Conservation (phyloP, 2,888 invertebrate species). For the Agrochola circellaris region DNA sequence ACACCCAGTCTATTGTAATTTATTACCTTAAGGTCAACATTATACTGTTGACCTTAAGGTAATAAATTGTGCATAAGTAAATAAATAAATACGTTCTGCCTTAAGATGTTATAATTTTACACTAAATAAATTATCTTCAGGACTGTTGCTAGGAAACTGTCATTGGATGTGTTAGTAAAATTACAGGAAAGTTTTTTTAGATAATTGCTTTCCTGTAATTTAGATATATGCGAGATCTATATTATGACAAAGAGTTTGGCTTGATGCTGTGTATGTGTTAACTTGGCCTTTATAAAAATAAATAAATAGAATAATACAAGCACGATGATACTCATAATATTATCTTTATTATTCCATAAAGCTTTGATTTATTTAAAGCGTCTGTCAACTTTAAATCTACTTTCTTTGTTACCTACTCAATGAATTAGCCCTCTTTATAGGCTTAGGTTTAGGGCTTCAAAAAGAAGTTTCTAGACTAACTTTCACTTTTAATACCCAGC, state of each 20-base stretch:
- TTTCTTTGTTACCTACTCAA: conserved; percentile 40
- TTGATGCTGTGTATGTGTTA: too few species aligned
- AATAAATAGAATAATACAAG: not conserved
- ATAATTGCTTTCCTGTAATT: too few species aligned
- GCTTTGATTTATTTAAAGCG: conserved; percentile 27
- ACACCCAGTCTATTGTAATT: too few species aligned
- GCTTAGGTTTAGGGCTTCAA: conserved; percentile 30
- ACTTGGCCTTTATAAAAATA: too few species aligned
- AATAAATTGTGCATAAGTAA: too few species aligned
- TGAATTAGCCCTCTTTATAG: conserved; percentile 39
- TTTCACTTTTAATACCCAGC: conserved; percentile 44
- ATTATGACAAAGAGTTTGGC: too few species aligned
- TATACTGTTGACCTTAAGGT: too few species aligned
- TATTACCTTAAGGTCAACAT: too few species aligned
- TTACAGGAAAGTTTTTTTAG: too few species aligned
- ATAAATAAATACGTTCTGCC: too few species aligned
- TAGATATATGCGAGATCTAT: too few species aligned
- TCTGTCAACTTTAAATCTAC: conserved; percentile 37
- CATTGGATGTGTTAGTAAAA: not conserved
- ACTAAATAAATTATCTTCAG: conserved; percentile 1
- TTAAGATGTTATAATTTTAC: not conserved
- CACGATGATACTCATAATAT: not conserved
- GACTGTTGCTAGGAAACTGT: not conserved
- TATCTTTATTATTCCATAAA: conserved; percentile 19
- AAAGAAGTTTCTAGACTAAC: conserved; percentile 41